Evolutionary conservation across 2,113 vertebrate genomes (phyloP).

Genomic region (Indicator maculatus): DNA sequence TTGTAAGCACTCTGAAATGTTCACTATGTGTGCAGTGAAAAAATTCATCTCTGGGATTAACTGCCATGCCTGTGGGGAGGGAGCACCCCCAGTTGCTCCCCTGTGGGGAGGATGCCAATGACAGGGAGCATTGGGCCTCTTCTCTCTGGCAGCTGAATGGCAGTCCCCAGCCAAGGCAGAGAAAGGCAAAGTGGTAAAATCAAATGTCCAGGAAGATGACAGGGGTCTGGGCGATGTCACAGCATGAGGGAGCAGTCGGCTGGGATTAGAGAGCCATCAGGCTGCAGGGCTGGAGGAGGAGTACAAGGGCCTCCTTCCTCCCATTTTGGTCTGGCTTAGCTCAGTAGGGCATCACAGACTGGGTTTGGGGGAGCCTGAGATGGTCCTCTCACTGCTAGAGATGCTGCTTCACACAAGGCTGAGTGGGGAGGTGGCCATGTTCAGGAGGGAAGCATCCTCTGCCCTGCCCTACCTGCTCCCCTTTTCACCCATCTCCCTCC

Average conservation of each 20-base stretch:
- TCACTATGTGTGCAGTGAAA: background rate
- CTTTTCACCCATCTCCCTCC: background rate
- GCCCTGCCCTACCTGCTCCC: background rate
- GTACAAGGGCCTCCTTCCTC: background rate
- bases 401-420: background rate
- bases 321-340: background rate
- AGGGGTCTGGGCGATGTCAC: background rate
- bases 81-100: background rate
- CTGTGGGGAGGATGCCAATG: background rate
- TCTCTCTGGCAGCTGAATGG: conserved; percentile 26
- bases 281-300: background rate
- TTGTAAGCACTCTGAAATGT: background rate
- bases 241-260: background rate
- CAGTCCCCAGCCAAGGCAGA: conserved; percentile 14
- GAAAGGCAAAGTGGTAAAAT: background rate
- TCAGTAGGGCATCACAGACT: background rate
- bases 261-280: background rate
- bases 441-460: background rate
- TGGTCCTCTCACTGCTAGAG: background rate
- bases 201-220: background rate
- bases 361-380: rapidly evolving
- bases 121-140: background rate
- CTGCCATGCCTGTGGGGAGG: background rate
- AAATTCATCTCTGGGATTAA: conserved; percentile 4
- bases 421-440: background rate